Evolutionary conservation across 1,140 invertebrate species (phyloP).

Genomic region (Microvelia longipes): DNA sequence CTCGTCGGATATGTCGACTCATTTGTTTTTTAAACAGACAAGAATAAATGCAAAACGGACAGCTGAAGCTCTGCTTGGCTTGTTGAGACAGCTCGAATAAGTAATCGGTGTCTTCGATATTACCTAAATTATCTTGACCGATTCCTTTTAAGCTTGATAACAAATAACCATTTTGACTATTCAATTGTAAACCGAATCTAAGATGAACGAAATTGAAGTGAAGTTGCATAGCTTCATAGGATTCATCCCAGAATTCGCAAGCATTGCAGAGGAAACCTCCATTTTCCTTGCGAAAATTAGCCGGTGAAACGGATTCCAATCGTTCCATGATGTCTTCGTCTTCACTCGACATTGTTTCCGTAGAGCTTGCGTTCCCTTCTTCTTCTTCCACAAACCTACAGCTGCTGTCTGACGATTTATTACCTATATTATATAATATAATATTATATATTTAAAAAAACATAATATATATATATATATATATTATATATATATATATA

Average conservation of each 20-base stretch:
- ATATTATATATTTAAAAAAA: no score
- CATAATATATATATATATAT: no score
- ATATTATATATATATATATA: no score
- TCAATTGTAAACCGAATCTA: not conserved
- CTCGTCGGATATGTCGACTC: not conserved
- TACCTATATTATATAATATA: no score
- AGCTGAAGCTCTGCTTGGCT: not conserved
- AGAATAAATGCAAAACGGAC: not conserved
- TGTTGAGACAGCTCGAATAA: not conserved
- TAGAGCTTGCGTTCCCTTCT: not conserved
- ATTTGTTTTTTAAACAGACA: not conserved
- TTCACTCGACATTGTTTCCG: not conserved
- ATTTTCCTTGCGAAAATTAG: not conserved
- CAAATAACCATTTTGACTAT: not conserved
- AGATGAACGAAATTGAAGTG: not conserved
- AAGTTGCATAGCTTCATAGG: not conserved
- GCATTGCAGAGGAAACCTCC: not conserved
- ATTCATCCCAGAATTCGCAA: not conserved
- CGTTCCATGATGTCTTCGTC: not conserved
- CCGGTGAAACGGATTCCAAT: not conserved
- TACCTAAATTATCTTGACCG: not conserved
- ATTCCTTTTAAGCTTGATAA: not conserved
- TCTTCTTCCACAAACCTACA: no score
- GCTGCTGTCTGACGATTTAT: no score
- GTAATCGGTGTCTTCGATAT: not conserved